These are phyloP conservation scores for Morpho deidamia DNA, from an alignment of 2,888 invertebrate genomes.

Conservation along the genomic window DNA sequence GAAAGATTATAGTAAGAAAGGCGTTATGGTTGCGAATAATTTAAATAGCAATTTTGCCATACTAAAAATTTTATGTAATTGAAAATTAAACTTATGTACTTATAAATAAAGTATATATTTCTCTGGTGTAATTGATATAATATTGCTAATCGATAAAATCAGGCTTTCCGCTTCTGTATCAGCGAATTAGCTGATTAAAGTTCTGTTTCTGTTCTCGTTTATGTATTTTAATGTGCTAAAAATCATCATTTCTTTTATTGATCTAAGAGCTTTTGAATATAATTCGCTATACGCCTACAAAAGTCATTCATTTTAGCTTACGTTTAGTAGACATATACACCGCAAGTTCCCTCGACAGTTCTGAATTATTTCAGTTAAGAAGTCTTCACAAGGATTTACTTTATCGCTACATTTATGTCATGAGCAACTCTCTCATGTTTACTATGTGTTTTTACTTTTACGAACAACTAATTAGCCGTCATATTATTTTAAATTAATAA, in stretches of 20 bases:
- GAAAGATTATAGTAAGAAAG: too few species aligned
- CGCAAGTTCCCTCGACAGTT: constrained; percentile 12
- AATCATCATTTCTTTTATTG: too few species aligned
- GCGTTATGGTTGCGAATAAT: too few species aligned
- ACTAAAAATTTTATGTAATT: not conserved
- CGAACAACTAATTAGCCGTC: not conserved
- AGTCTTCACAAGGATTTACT: not conserved
- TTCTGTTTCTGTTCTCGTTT: too few species aligned
- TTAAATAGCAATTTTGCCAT: not conserved
- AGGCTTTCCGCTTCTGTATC: constrained; percentile 4
- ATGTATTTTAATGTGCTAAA: too few species aligned
- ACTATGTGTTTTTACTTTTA: too few species aligned
- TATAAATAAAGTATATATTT: not conserved
- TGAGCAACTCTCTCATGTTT: too few species aligned
- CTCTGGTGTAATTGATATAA: not conserved
- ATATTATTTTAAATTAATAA: not conserved
- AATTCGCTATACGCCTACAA: too few species aligned
- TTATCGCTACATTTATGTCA: not conserved
- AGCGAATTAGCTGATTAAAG: too few species aligned
- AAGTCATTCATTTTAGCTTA: not conserved
- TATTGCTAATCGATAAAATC: constrained; percentile 15
- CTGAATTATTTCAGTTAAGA: constrained; percentile 7
- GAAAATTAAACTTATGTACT: not conserved
- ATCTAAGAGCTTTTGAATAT: too few species aligned
- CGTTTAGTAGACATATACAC: constrained; percentile 12